phyloP scores from a whole-genome alignment of 1,140 invertebrate species.

The Papilio helenus region DNA sequence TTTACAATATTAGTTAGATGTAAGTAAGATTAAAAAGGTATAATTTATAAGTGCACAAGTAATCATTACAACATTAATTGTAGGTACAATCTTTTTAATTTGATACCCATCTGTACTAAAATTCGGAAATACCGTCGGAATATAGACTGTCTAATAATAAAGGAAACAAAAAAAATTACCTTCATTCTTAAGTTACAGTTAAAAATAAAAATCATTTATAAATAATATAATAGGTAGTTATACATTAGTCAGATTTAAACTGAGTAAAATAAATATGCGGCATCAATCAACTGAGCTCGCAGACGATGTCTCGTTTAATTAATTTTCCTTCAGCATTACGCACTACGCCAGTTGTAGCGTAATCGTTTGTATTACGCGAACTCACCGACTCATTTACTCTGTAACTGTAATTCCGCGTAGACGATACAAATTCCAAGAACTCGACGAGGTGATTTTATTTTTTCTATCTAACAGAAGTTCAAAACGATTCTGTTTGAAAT shows the following conservation, averaged over 20 bases:
- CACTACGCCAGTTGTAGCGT: background rate
- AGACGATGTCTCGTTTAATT: constrained; percentile 28
- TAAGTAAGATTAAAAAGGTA: background rate
- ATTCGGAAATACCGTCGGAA: too few relatives aligned
- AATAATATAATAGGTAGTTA: background rate
- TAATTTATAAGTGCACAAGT: background rate
- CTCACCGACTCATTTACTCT: background rate
- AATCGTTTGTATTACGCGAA: constrained; percentile 2
- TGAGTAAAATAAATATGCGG: constrained; percentile 5
- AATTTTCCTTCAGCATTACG: constrained; percentile 29
- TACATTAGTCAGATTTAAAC: background rate
- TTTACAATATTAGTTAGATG: too few relatives aligned
- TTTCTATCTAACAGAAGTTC: background rate
- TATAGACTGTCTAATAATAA: too few relatives aligned
- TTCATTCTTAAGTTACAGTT: too few relatives aligned
- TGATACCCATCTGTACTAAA: too few relatives aligned
- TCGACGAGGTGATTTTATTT: background rate
- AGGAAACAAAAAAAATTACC: too few relatives aligned
- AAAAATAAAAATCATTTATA: too few relatives aligned
- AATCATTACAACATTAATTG: background rate
- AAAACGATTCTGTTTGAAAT: background rate
- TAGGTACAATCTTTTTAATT: too few relatives aligned
- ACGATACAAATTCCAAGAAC: constrained; percentile 2
- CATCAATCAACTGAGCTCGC: constrained; percentile 18
- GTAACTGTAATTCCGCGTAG: background rate